phyloP scores from a whole-genome alignment of 1,140 invertebrate genomes.

The Hyphantria cunea region DNA sequence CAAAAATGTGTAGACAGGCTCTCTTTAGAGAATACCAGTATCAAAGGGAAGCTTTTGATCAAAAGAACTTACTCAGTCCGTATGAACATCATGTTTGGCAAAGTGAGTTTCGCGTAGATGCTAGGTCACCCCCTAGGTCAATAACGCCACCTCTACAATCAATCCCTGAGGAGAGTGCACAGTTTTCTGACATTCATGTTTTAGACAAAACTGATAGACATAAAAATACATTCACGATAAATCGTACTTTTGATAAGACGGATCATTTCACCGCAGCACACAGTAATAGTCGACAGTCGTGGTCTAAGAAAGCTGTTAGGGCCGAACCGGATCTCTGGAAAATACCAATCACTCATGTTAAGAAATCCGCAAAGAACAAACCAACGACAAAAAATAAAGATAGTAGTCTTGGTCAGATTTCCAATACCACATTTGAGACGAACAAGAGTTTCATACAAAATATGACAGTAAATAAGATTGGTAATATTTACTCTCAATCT shows the following conservation, averaged over 20 bases:
- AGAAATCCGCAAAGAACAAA: constrained; percentile 51
- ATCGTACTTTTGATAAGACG: constrained; percentile 66
- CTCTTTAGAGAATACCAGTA: constrained; percentile 62
- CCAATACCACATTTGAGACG: constrained; percentile 54
- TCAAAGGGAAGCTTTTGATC: constrained; percentile 41
- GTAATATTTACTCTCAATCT: constrained; percentile 82
- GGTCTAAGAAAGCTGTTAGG: constrained; percentile 67
- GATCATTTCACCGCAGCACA: constrained; percentile 3
- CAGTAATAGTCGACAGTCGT: constrained; percentile 44
- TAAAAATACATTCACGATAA: constrained; percentile 61
- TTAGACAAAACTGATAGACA: constrained; percentile 60
- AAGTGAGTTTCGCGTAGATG: constrained; percentile 48
- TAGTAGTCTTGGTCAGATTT: constrained; percentile 40
- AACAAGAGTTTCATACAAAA: constrained; percentile 56
- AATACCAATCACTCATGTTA: constrained; percentile 49
- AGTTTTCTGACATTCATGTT: constrained; percentile 54
- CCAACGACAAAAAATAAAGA: constrained; percentile 39
- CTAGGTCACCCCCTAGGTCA: constrained; percentile 66
- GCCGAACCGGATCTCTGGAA: constrained; percentile 68
- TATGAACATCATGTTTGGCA: constrained; percentile 61
- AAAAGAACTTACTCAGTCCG: constrained; percentile 37
- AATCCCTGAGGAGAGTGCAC: constrained; percentile 76
- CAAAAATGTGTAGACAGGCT: constrained; percentile 62
- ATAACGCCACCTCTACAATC: constrained; percentile 70
- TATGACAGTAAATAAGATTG: constrained; percentile 56